Evolutionary conservation across 2,797 vertebrate species (phyloP), one percentile per base, ranked within the genome.

Genomic region (Hylomyscus alleni): DNA sequence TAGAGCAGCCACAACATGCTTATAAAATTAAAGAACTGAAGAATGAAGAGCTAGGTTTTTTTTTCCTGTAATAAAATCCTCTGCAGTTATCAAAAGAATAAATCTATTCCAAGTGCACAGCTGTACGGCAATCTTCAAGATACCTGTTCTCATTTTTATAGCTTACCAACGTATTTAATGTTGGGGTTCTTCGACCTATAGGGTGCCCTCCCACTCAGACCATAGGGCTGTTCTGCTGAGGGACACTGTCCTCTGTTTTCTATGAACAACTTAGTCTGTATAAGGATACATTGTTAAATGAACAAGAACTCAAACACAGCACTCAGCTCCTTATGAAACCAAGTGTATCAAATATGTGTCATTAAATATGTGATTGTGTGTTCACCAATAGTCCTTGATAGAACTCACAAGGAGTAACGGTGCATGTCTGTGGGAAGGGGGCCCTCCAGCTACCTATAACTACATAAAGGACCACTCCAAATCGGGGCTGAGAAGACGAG

Each of bases 31-130:
- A 89, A 86, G n/a, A 37, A 56, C 5, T 92, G 37, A 26, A 94
- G 60, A 31, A 52, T 50, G 77, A 29, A 77, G 58, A 19, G 1
- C 73, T 95, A 60, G 29, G 11, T 37, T 87, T 50, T 77, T 75
- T 47, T 92, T 56, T 77, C 87, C 87, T 50, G 44, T 37, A 91
- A 72, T 37, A 82, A 95, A 90, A 60, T 78, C 50, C 20, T 90
- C 91, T 3, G 6, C 2, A 47, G n/a, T 44, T 58, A 67, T 37
- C 29, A n/a, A 76, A 94, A 44, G 31, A 93, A 65, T 77, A 31
- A 72, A 88, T 22, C 82, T 0, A 4, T 44, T 73, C 44, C 40
- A 13, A 52, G 31, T 22, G 6, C 56, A 7, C 1, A 58, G n/a
- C 6, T 75, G 56, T 69, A 81, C 54, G 29, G 58, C 6, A 56